These are phyloP conservation scores for Hydrozoanthus tunicans DNA, from an alignment of 64 coral and sea anemone species.

Conservation along the genomic window DNA sequence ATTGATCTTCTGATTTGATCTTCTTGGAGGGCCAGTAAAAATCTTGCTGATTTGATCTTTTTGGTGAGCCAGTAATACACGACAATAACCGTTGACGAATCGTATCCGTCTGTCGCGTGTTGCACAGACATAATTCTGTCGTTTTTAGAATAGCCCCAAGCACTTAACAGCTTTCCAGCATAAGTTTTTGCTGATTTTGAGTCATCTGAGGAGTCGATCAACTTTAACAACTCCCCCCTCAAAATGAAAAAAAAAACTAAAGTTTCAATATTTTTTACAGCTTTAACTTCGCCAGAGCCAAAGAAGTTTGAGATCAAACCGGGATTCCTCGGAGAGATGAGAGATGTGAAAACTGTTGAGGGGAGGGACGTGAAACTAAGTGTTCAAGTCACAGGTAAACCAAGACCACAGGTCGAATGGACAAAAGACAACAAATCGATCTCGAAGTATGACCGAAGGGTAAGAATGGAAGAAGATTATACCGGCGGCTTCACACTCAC, in stretches of 20 bases:
- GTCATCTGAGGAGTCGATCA: no score
- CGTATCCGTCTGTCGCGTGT: no score
- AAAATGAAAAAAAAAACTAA: neutral
- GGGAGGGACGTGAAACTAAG: conserved; percentile 34
- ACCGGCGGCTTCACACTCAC: conserved; percentile 17
- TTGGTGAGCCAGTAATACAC: no score
- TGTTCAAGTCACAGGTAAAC: conserved; percentile 43
- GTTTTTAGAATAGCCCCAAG: no score
- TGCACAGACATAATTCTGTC: no score
- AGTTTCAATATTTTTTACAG: conserved; percentile 11
- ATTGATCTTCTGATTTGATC: no score
- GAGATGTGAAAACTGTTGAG: conserved; percentile 43
- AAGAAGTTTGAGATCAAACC: conserved; percentile 39
- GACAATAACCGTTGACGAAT: no score
- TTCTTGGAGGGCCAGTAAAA: no score
- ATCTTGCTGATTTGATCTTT: no score
- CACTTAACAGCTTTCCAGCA: no score
- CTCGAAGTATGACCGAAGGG: conserved; percentile 51
- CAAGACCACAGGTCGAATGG: conserved; percentile 46
- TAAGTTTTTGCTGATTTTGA: no score
- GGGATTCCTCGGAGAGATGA: conserved; percentile 31
- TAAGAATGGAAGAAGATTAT: conserved; percentile 34
- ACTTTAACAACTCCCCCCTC: no score
- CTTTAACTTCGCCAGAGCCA: conserved; percentile 20
- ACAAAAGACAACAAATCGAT: conserved; percentile 16